Conservation (phyloP, 2,888 invertebrate species). For the Desoria tigrina region DNA sequence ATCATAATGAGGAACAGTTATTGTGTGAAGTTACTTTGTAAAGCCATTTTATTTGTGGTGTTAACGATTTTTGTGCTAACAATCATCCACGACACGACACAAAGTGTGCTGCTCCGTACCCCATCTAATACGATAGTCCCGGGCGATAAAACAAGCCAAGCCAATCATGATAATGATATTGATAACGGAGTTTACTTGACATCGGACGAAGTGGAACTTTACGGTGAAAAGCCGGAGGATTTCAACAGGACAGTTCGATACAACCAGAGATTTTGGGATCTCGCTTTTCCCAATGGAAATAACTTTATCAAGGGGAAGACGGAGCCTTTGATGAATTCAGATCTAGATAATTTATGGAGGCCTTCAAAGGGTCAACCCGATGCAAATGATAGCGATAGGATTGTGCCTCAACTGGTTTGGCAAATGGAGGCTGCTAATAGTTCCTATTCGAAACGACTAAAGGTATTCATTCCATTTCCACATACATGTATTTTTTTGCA, state of each 20-base stretch:
- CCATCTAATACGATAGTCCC: background rate
- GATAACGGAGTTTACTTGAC: slow-evolving; percentile 3
- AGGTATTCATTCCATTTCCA: slow-evolving; percentile 13
- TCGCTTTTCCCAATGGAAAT: slow-evolving; percentile 7
- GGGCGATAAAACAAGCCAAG: background rate
- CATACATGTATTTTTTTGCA: too few species aligned
- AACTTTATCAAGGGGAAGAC: background rate
- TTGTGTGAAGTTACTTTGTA: background rate
- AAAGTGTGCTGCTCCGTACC: background rate
- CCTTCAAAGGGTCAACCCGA: slow-evolving; percentile 18
- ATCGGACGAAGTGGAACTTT: background rate
- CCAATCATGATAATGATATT: background rate
- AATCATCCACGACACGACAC: background rate
- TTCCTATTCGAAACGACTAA: background rate
- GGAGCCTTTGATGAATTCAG: background rate
- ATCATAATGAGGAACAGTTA: slow-evolving; percentile 10
- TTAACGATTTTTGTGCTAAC: background rate
- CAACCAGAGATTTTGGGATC: slow-evolving; percentile 37
- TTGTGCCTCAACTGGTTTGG: slow-evolving; percentile 45
- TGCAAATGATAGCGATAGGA: slow-evolving; percentile 33
- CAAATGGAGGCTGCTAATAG: slow-evolving; percentile 40
- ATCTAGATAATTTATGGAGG: slow-evolving; percentile 35
- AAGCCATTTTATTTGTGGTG: slow-evolving; percentile 5
- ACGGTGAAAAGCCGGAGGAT: background rate
- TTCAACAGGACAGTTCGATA: background rate